Evolutionary conservation across 2,113 vertebrate genomes (phyloP).

Genomic region (Mionectes macconnelli): DNA sequence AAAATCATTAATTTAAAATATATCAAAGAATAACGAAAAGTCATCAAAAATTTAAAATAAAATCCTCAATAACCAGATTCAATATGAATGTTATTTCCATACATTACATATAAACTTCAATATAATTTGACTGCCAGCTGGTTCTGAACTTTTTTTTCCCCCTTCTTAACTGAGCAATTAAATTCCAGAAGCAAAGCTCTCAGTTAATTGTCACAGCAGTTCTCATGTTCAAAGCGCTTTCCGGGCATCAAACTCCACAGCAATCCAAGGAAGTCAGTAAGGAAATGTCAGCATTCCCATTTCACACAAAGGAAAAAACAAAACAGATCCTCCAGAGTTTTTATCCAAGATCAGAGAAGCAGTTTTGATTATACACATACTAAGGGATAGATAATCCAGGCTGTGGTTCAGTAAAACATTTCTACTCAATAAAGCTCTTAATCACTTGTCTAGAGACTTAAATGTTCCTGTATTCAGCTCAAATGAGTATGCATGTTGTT

Average conservation of each 20-base stretch:
- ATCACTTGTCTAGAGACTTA: slow-evolving; percentile 23
- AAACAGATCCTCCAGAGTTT: slow-evolving; percentile 14
- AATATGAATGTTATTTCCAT: not conserved
- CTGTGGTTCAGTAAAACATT: slow-evolving; percentile 11
- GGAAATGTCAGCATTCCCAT: slow-evolving; percentile 24
- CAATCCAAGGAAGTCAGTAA: slow-evolving; percentile 9
- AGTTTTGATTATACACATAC: slow-evolving; percentile 22
- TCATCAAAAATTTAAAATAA: not conserved
- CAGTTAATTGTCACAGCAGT: slow-evolving; percentile 25
- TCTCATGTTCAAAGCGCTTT: slow-evolving; percentile 29
- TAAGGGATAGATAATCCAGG: slow-evolving; percentile 1
- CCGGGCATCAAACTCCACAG: not conserved
- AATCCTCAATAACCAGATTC: not conserved
- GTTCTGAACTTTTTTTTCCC: not conserved
- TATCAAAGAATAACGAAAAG: not conserved
- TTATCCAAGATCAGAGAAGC: slow-evolving; percentile 27
- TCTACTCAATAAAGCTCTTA: slow-evolving; percentile 41
- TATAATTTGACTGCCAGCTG: slow-evolving; percentile 21
- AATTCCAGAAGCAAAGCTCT: not conserved
- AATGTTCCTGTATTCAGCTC: not conserved
- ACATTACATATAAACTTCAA: not conserved
- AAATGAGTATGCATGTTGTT: not conserved
- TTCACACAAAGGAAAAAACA: slow-evolving; percentile 16
- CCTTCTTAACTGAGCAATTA: slow-evolving; percentile 23
- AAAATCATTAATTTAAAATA: not conserved